Base-by-base conservation (phyloP, 2,888 invertebrate species). In the Drosophila fungiperda region DNA sequence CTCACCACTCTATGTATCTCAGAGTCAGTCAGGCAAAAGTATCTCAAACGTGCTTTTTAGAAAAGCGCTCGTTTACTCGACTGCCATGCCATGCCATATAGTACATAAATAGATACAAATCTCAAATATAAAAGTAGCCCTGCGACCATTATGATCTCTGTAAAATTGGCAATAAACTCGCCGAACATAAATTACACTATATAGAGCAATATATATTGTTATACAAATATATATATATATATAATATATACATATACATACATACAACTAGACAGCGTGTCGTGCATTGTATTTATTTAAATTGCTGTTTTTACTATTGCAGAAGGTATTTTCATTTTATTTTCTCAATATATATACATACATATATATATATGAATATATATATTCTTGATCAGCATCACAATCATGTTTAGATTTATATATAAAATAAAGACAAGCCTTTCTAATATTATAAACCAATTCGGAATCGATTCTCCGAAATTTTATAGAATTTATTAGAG, bases 181-280 rank as follows among this genome's bases (percentile, higher is more conserved):
- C 32, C 17, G 11, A 57, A 48, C 54, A 54, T 48, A 23, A 61
- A 42, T 53, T 50, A 20, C 32, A n/a, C 42, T 42, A 11, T 32
- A 6, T 20, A 32, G 29, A 40, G 20, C 29, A 40, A 40, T 23
- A 12, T 12, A 40, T 29, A 35, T 32, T 20, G 15, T 8, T 45
- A 26, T 49, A 33, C 42, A 7, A 26, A 23, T 29, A n/a, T n/a
- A 29, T 40, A 15, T 52, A 26, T 26, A 4, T 26, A 12, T 38
- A 61, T 55, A 7, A 61, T 55, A 7, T 36, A 23, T 29, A n/a
- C n/a, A 33, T 40, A 15, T 52, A 9, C 33, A 61, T 23, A 7
- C 20, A 9, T 9, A n/a, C 38, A 71, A 64, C 81, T 68, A 78
- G 78, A 78, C 78, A 77, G 78, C 78, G 77, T 64, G 78, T 78